Evolutionary conservation across 2,113 vertebrate genomes (phyloP).

Genomic region (Mormyrus lacerda): DNA sequence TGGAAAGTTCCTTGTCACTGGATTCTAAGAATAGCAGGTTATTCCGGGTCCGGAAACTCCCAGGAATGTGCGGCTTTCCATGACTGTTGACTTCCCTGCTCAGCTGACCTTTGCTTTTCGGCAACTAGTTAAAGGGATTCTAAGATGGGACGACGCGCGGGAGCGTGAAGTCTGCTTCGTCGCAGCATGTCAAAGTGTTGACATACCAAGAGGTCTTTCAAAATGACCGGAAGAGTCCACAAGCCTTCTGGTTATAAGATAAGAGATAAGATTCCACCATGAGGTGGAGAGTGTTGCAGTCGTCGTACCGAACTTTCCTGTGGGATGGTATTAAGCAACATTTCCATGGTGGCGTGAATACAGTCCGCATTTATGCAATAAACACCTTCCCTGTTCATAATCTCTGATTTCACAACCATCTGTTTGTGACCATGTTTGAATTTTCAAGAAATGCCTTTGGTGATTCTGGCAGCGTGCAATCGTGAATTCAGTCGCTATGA

Average conservation of each 20-base stretch:
- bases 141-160: not conserved
- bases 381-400: slow-evolving; percentile 24
- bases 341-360: not conserved
- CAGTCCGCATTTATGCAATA: slow-evolving; percentile 19
- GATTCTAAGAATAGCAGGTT: not conserved
- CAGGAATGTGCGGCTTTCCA: not conserved
- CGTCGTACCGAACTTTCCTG: not conserved
- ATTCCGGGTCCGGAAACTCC: not conserved
- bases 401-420: slow-evolving; percentile 23
- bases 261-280: not conserved
- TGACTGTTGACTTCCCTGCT: not conserved
- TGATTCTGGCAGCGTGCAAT: slow-evolving; percentile 11
- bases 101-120: not conserved
- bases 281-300: not conserved
- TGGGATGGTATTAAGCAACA: not conserved
- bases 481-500: not conserved
- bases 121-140: not conserved
- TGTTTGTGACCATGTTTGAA: slow-evolving; percentile 25
- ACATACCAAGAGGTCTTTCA: not conserved
- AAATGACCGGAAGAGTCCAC: not conserved
- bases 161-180: not conserved
- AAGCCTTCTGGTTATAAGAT: not conserved
- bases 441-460: slow-evolving; percentile 10
- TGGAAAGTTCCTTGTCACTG: not conserved
- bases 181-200: not conserved